Evolutionary conservation across 1,140 invertebrate species (phyloP).

Genomic region (Drosophila albomicans): DNA sequence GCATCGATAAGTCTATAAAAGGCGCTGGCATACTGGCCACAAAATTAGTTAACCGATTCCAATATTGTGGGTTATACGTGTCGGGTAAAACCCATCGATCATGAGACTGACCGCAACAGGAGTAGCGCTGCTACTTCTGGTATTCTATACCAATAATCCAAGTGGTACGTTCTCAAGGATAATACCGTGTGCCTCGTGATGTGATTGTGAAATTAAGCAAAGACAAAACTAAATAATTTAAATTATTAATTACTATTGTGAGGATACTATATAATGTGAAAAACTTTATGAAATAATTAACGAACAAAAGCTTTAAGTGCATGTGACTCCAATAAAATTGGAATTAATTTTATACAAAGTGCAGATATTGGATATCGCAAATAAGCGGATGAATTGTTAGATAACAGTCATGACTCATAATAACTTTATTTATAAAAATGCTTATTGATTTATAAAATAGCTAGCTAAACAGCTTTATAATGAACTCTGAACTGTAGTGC

Average conservation of each 20-base stretch:
- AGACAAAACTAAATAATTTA: background rate
- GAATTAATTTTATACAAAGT: too few species aligned
- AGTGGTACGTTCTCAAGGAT: constrained; percentile 59
- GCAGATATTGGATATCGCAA: background rate
- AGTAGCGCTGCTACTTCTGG: constrained; percentile 59
- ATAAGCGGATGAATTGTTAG: background rate
- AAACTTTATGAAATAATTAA: too few species aligned
- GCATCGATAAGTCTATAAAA: constrained; percentile 68
- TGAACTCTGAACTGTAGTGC: background rate
- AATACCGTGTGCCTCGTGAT: constrained; percentile 14
- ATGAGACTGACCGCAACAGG: constrained; percentile 50
- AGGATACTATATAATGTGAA: too few species aligned
- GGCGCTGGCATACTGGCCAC: constrained; percentile 21
- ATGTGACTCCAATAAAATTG: background rate
- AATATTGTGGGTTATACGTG: constrained; percentile 54
- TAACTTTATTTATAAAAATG: constrained; percentile 9
- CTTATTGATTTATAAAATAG: constrained; percentile 14
- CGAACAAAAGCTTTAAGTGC: background rate
- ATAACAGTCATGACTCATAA: constrained; percentile 16
- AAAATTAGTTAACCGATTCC: constrained; percentile 66
- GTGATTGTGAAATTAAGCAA: background rate
- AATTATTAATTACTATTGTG: background rate
- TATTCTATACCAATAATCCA: constrained; percentile 53
- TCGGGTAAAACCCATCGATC: constrained; percentile 54
- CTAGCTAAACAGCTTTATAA: too few species aligned